These are phyloP conservation scores for Melipona beecheii DNA, from an alignment of 2,888 invertebrate genomes.

Conservation along the genomic window DNA sequence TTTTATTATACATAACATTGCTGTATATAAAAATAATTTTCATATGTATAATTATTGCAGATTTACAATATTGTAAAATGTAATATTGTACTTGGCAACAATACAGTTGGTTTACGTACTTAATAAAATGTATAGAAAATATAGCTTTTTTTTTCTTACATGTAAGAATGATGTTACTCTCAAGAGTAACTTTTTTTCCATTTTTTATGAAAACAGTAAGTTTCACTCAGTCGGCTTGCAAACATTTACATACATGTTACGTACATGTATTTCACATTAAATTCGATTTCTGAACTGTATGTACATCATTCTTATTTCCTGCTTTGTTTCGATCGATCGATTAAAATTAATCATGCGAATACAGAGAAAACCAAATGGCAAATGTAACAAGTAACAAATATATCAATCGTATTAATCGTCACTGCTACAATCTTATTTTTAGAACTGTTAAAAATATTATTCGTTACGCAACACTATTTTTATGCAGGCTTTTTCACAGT, in stretches of 20 bases:
- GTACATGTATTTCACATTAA: neutral
- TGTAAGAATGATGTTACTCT: conserved; percentile 2
- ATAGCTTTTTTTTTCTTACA: neutral
- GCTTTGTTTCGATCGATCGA: neutral
- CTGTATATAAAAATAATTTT: conserved; percentile 70
- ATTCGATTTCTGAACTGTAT: neutral
- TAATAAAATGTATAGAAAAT: conserved; percentile 48
- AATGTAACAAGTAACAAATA: neutral
- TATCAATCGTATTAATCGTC: neutral
- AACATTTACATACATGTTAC: neutral
- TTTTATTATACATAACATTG: conserved; percentile 67
- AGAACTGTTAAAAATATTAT: neutral
- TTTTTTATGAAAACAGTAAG: conserved; percentile 1
- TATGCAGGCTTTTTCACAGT: conserved; percentile 54
- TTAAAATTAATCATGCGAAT: neutral
- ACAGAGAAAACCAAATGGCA: conserved; percentile 3
- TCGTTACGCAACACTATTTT: neutral
- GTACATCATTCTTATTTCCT: neutral
- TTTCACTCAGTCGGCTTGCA: neutral
- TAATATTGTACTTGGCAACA: conserved; percentile 56
- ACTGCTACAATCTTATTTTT: neutral
- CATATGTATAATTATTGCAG: conserved; percentile 58
- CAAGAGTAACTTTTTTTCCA: neutral
- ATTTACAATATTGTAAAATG: conserved; percentile 61
- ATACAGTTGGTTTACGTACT: conserved; percentile 53